Evolutionary conservation across 2,113 vertebrate genomes (phyloP).

Genomic region (Stercorarius parasiticus): DNA sequence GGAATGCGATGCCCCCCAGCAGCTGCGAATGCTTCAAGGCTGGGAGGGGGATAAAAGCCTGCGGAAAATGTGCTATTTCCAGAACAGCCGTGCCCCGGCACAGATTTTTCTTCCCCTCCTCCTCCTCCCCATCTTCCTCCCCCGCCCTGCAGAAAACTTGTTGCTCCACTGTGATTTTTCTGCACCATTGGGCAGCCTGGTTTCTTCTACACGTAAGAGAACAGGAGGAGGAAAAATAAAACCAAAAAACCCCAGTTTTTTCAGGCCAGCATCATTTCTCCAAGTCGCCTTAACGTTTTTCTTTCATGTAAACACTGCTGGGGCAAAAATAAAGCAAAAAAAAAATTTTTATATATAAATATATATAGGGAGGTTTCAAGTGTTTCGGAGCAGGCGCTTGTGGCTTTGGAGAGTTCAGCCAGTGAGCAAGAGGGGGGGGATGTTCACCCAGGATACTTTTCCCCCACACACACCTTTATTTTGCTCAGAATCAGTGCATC

Average conservation of each 20-base stretch:
- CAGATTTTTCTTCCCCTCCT: not conserved
- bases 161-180: conserved; percentile 31
- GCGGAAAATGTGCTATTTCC: conserved; percentile 45
- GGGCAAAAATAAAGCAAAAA: not conserved
- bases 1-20: not conserved
- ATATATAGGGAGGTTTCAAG: not conserved
- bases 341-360: not conserved
- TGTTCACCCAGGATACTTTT: not conserved
- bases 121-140: not conserved
- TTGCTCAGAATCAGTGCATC: not conserved
- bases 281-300: not conserved
- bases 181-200: conserved; percentile 30
- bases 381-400: not conserved
- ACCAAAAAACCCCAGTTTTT: not conserved
- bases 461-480: not conserved
- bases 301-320: not conserved
- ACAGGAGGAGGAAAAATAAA: accelerated
- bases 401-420: not conserved
- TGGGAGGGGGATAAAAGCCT: not conserved
- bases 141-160: not conserved
- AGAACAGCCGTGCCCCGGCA: not conserved
- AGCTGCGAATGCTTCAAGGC: conserved; percentile 35
- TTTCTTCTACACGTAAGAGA: not conserved
- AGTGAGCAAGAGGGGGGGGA: not conserved
- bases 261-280: not conserved